phyloP scores from a whole-genome alignment of 1,140 invertebrate genomes.

The Thrips palmi region DNA sequence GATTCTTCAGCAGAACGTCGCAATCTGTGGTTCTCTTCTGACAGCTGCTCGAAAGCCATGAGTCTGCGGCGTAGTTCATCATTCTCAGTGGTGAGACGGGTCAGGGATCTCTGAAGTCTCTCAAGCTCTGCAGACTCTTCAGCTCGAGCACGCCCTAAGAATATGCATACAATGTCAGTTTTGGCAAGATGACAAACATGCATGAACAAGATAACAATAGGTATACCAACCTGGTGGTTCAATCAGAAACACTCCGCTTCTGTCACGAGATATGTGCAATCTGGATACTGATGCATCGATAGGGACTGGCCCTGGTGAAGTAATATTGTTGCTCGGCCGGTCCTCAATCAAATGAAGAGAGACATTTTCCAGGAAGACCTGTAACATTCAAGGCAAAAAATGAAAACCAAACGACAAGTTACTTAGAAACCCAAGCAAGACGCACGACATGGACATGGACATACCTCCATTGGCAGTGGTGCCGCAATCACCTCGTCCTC shows the following conservation, averaged over 20 bases:
- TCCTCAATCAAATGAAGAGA: constrained; percentile 57
- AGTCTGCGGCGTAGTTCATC: constrained; percentile 40
- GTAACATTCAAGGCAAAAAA: constrained; percentile 15
- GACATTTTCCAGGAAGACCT: constrained; percentile 49
- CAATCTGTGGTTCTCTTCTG: constrained; percentile 37
- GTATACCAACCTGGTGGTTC: constrained; percentile 27
- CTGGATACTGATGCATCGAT: constrained; percentile 54
- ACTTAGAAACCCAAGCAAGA: background rate
- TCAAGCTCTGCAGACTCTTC: constrained; percentile 7
- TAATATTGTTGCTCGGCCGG: constrained; percentile 56
- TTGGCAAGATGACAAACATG: background rate
- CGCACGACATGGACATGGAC: constrained; percentile 8
- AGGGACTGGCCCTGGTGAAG: constrained; percentile 61
- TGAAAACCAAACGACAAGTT: constrained; percentile 9
- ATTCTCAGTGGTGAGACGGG: constrained; percentile 38
- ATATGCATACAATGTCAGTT: background rate
- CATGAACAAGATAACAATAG: too few species aligned
- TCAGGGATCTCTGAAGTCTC: constrained; percentile 24
- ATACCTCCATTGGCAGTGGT: constrained; percentile 60
- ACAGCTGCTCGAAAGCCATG: constrained; percentile 34
- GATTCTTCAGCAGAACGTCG: constrained; percentile 41
- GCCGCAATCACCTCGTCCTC: constrained; percentile 69
- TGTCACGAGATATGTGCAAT: constrained; percentile 43
- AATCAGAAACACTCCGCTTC: constrained; percentile 50
- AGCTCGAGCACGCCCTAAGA: background rate